Base-by-base conservation (phyloP, 2,888 invertebrate genomes). In the Dryobotodes eremita region DNA sequence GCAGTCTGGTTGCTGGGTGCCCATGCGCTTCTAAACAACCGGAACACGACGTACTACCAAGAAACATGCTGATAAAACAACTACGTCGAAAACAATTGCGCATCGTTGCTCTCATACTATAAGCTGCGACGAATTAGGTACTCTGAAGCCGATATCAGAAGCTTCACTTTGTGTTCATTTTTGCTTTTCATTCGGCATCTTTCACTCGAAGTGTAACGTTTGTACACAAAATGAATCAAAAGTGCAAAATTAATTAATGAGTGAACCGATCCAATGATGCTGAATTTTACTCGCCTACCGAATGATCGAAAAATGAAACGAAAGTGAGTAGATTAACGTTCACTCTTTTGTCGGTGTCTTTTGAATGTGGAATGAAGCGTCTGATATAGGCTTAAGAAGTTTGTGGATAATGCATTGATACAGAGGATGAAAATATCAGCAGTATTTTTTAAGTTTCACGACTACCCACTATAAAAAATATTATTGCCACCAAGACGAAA, bases 1-100 rank as follows among this genome's bases (percentile, higher is more conserved):
- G 91, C 98, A 98, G 90, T 98, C 98, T 88, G 98, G 98, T 57
- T 97, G 98, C 90, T 99, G 99, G 99, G 97, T 97, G 89, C 98
- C 98, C 84, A 98, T 98, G 92, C 97, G 98, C 94, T 98, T 98
- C 96, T 96, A 95, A 88, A 72, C 48, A 10, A 42, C n/a, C 7
- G 17, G 1, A 20, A n/a, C n/a, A n/a, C 64, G 20, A 42, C 69
- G 8, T 2, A 31, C 26, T 69, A 31, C 0, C 23, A 11, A n/a
- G n/a, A 66, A 55, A 65, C 23, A 50, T 53, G n/a, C 50, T 72
- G 46, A 82, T 48, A 13, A 59, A 23, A 59, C 7, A 46, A 23
- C 17, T 36, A 26, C 3, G 15, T 46, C 11, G 36, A 10, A 42
- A 70, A 80, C 23, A 15, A 50, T 23, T 20, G 65, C 71, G 61